A percentile compares a stretch with the other conserved stretches of the same genome.
Conservation (phyloP, 2,113 vertebrate species). For the Gallinago media region DNA sequence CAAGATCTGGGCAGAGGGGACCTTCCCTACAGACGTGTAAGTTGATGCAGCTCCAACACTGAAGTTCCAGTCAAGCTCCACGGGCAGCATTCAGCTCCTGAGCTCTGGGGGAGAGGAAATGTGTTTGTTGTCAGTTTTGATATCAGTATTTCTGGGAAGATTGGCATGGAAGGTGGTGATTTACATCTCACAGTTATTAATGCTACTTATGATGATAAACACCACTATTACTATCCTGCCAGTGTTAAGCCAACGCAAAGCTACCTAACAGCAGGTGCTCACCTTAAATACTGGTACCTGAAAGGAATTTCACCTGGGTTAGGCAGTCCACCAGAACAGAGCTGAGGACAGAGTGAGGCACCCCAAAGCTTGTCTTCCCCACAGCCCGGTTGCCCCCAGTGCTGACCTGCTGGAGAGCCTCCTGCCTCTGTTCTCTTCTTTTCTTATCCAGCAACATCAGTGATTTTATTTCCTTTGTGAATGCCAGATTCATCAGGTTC, state of each 20-base stretch:
- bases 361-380: background rate
- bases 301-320: background rate
- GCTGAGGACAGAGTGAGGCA: background rate
- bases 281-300: background rate
- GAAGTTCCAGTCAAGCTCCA: background rate
- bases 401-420: background rate
- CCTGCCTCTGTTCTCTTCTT: background rate
- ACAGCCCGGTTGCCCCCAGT: fast-evolving
- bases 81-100: background rate
- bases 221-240: background rate
- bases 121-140: background rate
- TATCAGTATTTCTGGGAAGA: background rate
- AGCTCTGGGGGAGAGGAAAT: background rate
- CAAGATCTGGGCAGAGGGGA: fast-evolving
- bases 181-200: background rate
- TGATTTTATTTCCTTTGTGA: background rate
- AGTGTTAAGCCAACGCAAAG: background rate
- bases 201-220: background rate
- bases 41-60: background rate
- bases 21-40: background rate
- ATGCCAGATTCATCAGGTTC: background rate
- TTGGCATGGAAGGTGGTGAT: background rate
- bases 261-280: background rate
- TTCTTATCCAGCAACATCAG: background rate
- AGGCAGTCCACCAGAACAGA: background rate